Conservation (phyloP, 2,797 vertebrate genomes). For the Thamnophis elegans region DNA sequence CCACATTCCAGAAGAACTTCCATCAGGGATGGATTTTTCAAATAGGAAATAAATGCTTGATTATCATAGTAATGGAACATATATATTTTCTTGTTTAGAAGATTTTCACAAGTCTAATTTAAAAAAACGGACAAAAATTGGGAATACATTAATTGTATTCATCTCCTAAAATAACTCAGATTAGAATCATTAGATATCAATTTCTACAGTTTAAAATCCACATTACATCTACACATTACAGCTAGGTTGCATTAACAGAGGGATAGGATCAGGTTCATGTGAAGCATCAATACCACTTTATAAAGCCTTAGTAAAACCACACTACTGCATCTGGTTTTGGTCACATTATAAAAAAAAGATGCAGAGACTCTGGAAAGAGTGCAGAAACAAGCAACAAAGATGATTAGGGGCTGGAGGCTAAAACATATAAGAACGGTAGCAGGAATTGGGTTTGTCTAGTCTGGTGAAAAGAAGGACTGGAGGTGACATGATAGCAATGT, state of each 20-base stretch:
- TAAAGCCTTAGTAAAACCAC: too few relatives aligned
- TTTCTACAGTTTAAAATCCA: background rate
- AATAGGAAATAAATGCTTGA: constrained; percentile 6
- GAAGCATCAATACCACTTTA: too few relatives aligned
- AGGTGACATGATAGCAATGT: too few relatives aligned
- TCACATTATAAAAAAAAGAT: too few relatives aligned
- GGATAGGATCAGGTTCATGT: too few relatives aligned
- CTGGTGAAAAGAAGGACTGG: too few relatives aligned
- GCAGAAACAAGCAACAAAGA: too few relatives aligned
- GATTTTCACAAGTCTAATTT: background rate
- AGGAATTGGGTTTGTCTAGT: too few relatives aligned
- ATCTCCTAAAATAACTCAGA: background rate
- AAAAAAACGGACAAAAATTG: background rate
- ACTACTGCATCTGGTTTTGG: too few relatives aligned
- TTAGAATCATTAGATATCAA: background rate
- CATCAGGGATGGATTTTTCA: background rate
- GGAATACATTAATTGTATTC: background rate
- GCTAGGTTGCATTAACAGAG: background rate
- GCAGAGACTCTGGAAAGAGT: too few relatives aligned
- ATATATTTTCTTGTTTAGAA: background rate
- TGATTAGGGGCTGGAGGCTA: too few relatives aligned
- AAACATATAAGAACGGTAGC: too few relatives aligned
- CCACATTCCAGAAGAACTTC: background rate
- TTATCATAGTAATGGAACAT: background rate
- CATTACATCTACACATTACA: background rate